A percentile compares a stretch with the other conserved stretches of the same genome.
Evolutionary conservation across 2,888 invertebrate species (phyloP).

Genomic region (Cephus nigrinus): DNA sequence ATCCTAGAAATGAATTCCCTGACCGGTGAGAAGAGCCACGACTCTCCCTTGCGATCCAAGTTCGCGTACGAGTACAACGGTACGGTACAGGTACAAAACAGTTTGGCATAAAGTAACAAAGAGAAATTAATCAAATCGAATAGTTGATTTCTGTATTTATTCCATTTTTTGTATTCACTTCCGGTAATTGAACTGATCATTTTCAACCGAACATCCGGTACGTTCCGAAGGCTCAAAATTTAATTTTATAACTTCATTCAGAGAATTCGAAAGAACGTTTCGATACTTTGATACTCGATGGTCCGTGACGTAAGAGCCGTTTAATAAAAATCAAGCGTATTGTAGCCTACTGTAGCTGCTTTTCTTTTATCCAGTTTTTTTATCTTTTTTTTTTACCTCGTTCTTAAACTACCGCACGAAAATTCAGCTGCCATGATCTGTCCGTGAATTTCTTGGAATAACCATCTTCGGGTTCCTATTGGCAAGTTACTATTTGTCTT

Average conservation of each 20-base stretch:
- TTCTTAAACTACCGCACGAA: background rate
- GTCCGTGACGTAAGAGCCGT: background rate
- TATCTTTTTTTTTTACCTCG: background rate
- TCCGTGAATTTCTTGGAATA: background rate
- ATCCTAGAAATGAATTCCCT: slow-evolving; percentile 12
- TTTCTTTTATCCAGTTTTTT: background rate
- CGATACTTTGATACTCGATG: background rate
- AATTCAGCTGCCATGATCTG: background rate
- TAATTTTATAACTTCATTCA: background rate
- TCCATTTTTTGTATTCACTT: background rate
- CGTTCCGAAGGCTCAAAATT: background rate
- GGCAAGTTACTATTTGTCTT: background rate
- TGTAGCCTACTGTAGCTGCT: background rate
- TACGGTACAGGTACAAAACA: background rate
- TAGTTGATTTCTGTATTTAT: background rate
- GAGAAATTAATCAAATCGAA: background rate
- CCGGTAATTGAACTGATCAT: background rate
- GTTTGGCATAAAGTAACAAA: background rate
- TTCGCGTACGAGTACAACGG: background rate
- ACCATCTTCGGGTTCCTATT: background rate
- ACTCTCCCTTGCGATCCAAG: background rate
- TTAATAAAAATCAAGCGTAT: background rate
- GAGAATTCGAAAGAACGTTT: background rate
- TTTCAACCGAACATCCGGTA: background rate
- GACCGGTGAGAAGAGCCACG: slow-evolving; percentile 3